phyloP scores from a whole-genome alignment of 2,797 vertebrate genomes.

The Pseudotriccus pelzelni region DNA sequence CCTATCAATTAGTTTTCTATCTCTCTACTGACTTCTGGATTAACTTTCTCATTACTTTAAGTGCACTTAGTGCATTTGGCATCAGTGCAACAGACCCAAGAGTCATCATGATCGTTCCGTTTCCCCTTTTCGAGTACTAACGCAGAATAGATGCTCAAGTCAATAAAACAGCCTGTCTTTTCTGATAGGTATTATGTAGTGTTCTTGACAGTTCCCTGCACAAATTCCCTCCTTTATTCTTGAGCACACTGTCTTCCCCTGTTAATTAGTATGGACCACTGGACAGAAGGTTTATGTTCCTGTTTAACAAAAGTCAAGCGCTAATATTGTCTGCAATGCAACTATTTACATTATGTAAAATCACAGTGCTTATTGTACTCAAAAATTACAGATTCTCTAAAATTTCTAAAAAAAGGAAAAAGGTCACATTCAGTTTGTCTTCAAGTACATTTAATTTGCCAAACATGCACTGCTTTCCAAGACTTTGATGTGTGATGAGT shows the following conservation, averaged over 20 bases:
- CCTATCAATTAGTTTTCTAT: neutral
- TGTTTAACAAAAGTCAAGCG: neutral
- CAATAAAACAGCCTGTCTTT: neutral
- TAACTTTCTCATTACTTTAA: conserved; percentile 53
- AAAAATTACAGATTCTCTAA: neutral
- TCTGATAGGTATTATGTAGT: neutral
- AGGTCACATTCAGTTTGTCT: neutral
- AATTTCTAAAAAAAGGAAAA: neutral
- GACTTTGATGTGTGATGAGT: neutral
- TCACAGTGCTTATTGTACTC: neutral
- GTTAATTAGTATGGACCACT: neutral
- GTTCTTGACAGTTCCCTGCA: neutral
- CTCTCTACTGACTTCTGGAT: neutral
- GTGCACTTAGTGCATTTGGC: conserved; percentile 25
- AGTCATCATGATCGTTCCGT: neutral
- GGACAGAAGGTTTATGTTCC: neutral
- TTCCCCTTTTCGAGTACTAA: neutral
- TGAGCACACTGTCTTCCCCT: neutral
- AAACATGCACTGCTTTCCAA: neutral
- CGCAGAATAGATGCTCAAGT: neutral
- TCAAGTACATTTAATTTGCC: neutral
- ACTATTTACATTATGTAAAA: neutral
- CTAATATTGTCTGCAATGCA: neutral
- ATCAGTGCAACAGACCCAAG: neutral
- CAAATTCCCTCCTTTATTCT: neutral